Evolutionary conservation across 2,113 vertebrate species (phyloP).

Genomic region (Greenwoodochromis staneri): DNA sequence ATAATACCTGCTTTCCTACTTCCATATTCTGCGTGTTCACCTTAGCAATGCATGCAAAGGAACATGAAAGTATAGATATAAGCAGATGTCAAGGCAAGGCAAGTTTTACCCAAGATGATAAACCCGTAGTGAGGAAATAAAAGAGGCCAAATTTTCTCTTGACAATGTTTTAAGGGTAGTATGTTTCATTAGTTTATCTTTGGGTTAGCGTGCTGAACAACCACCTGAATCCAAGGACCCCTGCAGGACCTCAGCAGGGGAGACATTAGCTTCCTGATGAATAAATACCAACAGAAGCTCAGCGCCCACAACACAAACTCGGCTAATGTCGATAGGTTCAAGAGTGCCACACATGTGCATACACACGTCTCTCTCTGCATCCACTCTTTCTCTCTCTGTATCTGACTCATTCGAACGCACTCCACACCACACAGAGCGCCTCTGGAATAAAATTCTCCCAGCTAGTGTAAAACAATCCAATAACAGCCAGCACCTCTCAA

Average conservation of each 20-base stretch:
- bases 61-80: not conserved
- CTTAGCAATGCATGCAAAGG: not conserved
- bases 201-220: not conserved
- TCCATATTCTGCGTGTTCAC: constrained; percentile 2
- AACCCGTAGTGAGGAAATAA: not conserved
- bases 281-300: constrained; percentile 34
- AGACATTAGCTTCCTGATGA: constrained; percentile 27
- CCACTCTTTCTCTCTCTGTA: not conserved
- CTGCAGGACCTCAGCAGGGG: constrained; percentile 15
- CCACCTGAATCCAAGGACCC: constrained; percentile 7
- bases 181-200: not conserved
- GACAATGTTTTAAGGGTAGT: not conserved
- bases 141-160: not conserved
- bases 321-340: not conserved
- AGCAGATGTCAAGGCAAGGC: not conserved
- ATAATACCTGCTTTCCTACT: constrained; percentile 43
- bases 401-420: constrained; percentile 12
- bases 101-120: not conserved
- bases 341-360: not conserved
- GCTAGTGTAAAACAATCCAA: constrained; percentile 61
- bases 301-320: not conserved
- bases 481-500: constrained; percentile 55
- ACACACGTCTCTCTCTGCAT: not conserved
- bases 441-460: constrained; percentile 46
- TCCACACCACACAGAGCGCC: constrained; percentile 12